A percentile compares a stretch with the other conserved stretches of the same genome.
Conservation (phyloP, 2,888 invertebrate species). For the Plebejus argus region DNA sequence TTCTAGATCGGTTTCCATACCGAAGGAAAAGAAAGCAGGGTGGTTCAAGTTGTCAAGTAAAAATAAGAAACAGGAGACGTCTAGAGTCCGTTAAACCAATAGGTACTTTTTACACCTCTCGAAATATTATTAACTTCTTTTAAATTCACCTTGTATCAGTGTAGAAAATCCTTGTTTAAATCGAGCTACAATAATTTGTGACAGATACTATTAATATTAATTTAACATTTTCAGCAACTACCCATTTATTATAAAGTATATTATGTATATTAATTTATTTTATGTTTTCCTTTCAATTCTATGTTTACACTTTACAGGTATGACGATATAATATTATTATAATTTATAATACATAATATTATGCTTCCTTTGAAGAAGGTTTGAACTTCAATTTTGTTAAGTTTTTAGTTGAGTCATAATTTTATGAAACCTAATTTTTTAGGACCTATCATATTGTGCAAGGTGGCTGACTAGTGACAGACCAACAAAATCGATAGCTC, state of each 20-base stretch:
- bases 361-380: not conserved
- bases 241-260: too few species aligned
- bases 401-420: not conserved
- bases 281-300: not conserved
- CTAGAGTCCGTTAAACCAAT: conserved; percentile 68
- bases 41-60: conserved; percentile 85
- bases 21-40: conserved; percentile 86
- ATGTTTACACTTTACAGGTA: not conserved
- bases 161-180: not conserved
- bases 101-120: not conserved
- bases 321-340: not conserved
- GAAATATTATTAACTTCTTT: not conserved
- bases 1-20: conserved; percentile 86
- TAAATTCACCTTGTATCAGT: not conserved
- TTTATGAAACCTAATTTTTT: too few species aligned
- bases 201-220: not conserved
- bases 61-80: conserved; percentile 65
- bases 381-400: not conserved
- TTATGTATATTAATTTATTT: not conserved
- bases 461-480: not conserved
- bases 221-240: not conserved
- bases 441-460: not conserved
- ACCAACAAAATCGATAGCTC: not conserved
- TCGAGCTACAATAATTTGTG: too few species aligned
- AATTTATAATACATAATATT: too few species aligned